Base-by-base conservation (phyloP, 2,797 vertebrate genomes). In the Sebastes umbrosus region DNA sequence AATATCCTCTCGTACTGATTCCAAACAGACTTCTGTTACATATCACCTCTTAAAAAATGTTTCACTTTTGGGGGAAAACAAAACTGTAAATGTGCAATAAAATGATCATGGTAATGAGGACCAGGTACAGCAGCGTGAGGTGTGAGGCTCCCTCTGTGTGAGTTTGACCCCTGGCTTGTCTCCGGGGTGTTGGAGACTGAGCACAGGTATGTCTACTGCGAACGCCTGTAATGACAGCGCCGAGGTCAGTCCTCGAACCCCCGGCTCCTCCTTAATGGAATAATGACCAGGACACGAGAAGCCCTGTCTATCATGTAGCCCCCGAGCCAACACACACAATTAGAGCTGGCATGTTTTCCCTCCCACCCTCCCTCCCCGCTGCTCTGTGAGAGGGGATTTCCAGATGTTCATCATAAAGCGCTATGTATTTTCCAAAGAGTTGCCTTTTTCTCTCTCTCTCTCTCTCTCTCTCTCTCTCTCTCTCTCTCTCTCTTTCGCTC, bases 351-450 rank as follows among this genome's bases (percentile, higher is more conserved):
- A 36, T 90, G 88, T 91, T 90, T 88, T 87, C 69, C 69, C 77
- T 72, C 82, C 72, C 66, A 82, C 71, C 68, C 77, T 72, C 82
- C 72, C 68, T 43, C 80, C 75, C 79, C 54, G 13, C 76, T 62
- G 31, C 81, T 87, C 68, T 43, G 54, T 34, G 39, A 69, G 76
- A 91, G 87, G 90, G 83, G 77, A 89, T 87, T 93, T 93, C 93
- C 94, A 95, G 93, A 94, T 94, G 94, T 94, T 92, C 80, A 88
- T 85, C 84, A 90, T 88, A 85, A 90, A 91, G 76, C 24, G 16
- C 60, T 12, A 66, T 73, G 72, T 78, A 77, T 87, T 91, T 90
- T 90, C 84, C 82, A 85, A 82, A 85, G 63, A 68, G 73, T 71
- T 87, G 73, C 72, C 71, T 84, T 79, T 86, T 67, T 65, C 43